Evolutionary conservation across 2,888 invertebrate genomes (phyloP).

Genomic region (Spilarctia lutea): DNA sequence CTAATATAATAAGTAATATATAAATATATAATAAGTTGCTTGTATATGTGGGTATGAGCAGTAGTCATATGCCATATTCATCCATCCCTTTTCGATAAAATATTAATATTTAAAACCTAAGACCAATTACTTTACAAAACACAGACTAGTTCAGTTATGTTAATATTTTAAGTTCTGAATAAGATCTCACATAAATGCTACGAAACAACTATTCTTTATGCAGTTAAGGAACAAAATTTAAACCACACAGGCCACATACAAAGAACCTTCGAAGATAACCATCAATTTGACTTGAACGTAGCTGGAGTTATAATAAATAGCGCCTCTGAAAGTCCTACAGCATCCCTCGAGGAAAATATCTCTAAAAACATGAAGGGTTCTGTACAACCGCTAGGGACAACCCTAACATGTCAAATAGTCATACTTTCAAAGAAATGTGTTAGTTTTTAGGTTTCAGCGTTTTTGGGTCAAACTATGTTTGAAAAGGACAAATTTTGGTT

Average conservation of each 20-base stretch:
- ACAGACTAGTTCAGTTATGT: too few species aligned
- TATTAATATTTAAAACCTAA: too few species aligned
- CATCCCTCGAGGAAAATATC: constrained; percentile 46
- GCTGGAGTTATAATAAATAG: constrained; percentile 48
- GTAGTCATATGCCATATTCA: too few species aligned
- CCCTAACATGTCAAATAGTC: constrained; percentile 50
- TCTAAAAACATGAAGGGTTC: constrained; percentile 52
- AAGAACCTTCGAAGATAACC: constrained; percentile 31
- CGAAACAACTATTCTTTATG: neutral
- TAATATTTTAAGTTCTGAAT: too few species aligned
- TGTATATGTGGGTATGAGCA: too few species aligned
- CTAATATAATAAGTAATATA: too few species aligned
- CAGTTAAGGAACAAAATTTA: constrained; percentile 14
- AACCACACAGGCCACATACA: constrained; percentile 10
- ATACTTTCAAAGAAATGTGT: constrained; percentile 45
- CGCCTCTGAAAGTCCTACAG: constrained; percentile 44
- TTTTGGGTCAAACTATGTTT: constrained; percentile 38
- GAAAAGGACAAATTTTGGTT: neutral
- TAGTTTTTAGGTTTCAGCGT: constrained; percentile 38
- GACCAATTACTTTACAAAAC: too few species aligned
- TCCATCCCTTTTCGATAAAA: too few species aligned
- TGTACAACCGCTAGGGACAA: constrained; percentile 42
- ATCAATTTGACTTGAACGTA: constrained; percentile 43
- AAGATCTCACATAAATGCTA: neutral
- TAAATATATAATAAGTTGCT: too few species aligned